These are phyloP conservation scores for Limenitis camilla DNA, from an alignment of 2,888 invertebrate species.

Conservation along the genomic window DNA sequence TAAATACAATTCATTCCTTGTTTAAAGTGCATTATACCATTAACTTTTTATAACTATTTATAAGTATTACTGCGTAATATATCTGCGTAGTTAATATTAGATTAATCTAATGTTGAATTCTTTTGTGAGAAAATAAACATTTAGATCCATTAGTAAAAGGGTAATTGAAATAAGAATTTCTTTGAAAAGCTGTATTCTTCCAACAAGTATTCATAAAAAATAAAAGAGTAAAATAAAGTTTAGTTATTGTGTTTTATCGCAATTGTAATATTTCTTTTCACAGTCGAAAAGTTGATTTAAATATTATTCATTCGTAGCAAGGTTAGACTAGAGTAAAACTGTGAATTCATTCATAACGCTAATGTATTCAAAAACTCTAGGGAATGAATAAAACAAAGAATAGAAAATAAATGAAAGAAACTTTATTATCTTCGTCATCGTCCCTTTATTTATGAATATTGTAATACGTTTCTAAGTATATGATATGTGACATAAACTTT, in stretches of 20 bases:
- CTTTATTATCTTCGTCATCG: slow-evolving; percentile 3
- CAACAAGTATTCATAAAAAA: neutral
- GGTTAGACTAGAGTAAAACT: slow-evolving; percentile 4
- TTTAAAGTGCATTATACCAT: too few species aligned
- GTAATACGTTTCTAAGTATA: neutral
- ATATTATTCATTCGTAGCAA: neutral
- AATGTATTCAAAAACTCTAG: slow-evolving; percentile 5
- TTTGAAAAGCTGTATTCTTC: too few species aligned
- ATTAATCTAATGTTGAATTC: too few species aligned
- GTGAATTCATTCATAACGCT: slow-evolving; percentile 10
- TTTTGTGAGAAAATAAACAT: too few species aligned
- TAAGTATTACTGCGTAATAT: too few species aligned
- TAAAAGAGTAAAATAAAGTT: neutral
- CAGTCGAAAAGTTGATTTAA: neutral
- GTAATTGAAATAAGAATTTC: too few species aligned
- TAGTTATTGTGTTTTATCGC: neutral
- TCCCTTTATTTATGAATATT: neutral
- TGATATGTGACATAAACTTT: too few species aligned
- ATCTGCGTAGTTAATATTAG: too few species aligned
- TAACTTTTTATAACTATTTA: too few species aligned
- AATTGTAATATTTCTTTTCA: neutral
- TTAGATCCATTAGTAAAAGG: too few species aligned
- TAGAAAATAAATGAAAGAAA: slow-evolving; percentile 6
- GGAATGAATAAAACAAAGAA: slow-evolving; percentile 9
- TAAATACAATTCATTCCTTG: too few species aligned